phyloP scores from a whole-genome alignment of 2,888 invertebrate genomes.

The Plusia festucae region DNA sequence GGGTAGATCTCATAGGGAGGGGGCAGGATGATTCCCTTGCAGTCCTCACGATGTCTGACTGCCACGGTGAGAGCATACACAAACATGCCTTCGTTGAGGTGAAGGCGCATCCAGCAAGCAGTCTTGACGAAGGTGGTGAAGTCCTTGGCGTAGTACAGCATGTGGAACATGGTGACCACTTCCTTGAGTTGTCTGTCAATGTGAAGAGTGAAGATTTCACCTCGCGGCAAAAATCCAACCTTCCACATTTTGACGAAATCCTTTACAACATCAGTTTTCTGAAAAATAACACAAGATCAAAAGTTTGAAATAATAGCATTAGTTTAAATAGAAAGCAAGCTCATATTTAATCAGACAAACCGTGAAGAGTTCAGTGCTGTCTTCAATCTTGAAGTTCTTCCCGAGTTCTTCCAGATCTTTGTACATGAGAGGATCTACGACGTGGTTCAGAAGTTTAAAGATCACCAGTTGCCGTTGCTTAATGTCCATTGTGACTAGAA shows the following conservation, averaged over 20 bases:
- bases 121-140: constrained; percentile 85
- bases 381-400: constrained; percentile 80
- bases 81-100: constrained; percentile 89
- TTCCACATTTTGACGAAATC: constrained; percentile 87
- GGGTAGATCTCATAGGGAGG: constrained; percentile 91
- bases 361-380: constrained; percentile 70
- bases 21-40: constrained; percentile 86
- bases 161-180: constrained; percentile 86
- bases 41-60: constrained; percentile 86
- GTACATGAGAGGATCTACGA: constrained; percentile 84
- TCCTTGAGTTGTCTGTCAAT: constrained; percentile 86
- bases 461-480: constrained; percentile 84
- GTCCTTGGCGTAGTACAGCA: constrained; percentile 88
- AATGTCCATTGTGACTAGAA: constrained; percentile 80
- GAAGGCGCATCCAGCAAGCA: constrained; percentile 86
- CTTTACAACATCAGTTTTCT: constrained; percentile 90
- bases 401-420: constrained; percentile 82
- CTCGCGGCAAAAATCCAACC: constrained; percentile 88
- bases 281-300: constrained; percentile 49
- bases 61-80: constrained; percentile 88
- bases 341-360: constrained; percentile 8
- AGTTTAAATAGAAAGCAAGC: neutral
- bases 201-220: constrained; percentile 86
- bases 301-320: neutral
- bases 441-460: constrained; percentile 86